Conservation (phyloP, 2,113 vertebrate species). For the Chaetorhynchus papuensis region DNA sequence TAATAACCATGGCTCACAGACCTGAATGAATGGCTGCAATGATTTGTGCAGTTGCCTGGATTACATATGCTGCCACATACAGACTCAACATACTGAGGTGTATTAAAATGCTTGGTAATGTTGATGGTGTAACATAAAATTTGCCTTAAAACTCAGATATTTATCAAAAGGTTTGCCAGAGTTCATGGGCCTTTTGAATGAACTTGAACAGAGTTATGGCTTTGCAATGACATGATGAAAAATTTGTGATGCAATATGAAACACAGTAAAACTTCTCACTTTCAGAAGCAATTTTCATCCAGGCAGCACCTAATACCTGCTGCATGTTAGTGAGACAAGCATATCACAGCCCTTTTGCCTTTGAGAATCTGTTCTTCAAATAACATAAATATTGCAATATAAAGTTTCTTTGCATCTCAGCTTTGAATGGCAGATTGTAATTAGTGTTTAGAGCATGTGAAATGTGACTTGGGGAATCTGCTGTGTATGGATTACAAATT, state of each 20-base stretch:
- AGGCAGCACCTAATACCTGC: neutral
- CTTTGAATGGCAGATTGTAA: constrained; percentile 39
- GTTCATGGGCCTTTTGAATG: neutral
- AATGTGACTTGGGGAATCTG: constrained; percentile 43
- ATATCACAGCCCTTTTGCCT: neutral
- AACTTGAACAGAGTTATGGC: neutral
- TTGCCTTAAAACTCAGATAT: neutral
- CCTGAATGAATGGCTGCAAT: neutral
- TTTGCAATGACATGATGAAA: neutral
- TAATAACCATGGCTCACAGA: neutral
- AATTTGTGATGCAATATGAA: neutral
- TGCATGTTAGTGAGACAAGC: neutral
- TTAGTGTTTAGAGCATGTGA: constrained; percentile 27
- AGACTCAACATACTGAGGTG: neutral
- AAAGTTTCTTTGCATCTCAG: neutral
- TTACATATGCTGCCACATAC: neutral
- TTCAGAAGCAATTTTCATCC: neutral
- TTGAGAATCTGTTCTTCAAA: neutral
- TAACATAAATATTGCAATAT: neutral
- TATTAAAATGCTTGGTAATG: neutral
- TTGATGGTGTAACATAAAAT: neutral
- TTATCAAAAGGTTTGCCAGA: constrained; percentile 18
- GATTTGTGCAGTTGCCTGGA: neutral
- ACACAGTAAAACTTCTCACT: neutral
- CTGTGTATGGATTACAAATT: neutral